Base-by-base conservation (phyloP, 2,113 vertebrate genomes). In the Rafetus swinhoei region DNA sequence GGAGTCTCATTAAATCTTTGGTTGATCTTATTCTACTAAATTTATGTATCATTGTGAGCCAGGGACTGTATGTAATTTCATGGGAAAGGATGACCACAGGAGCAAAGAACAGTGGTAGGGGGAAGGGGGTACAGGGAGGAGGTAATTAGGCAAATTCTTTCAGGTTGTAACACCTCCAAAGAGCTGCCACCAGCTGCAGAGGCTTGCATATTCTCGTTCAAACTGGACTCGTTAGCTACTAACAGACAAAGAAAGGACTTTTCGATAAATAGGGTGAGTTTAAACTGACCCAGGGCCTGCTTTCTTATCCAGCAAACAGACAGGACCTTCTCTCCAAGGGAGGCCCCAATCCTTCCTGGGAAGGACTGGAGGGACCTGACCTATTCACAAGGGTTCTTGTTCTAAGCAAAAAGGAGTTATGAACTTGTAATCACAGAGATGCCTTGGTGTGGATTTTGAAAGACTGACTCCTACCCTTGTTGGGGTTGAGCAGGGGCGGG, bases 41-140 rank as follows among this genome's bases (percentile, higher is more conserved):
- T 72, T 35, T 21, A 72, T 72, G 65, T 35, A 35, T 72, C n/a
- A 72, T 72, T 35, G 9, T 11, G 18, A 18, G n/a, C 18, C 18
- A 35, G 65, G 32, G n/a, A 72, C 65, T 72, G 8, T 21, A 21
- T 72, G 65, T 72, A 72, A 21, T 72, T 72, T 72, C 65, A 72
- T 72, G 65, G 16, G 65, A 69, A 16, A 69, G 62, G 15, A 14
- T 65, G 62, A 65, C 29, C 29, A 65, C 27, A 32, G 29, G 7
- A n/a, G n/a, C n/a, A 35, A 35, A 72, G 16, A 72, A 35, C 65
- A 72, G n/a, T 19, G 32, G 62, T 65, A 29, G 29, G 60, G 2
- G 62, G 7, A 1, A 15, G 4, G 9, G 60, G 12, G 14, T 11
- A 6, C 4, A 19, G 6, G 56, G 21, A 19, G 12, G 25, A 4